phyloP scores from a whole-genome alignment of 2,797 vertebrate genomes.

The Poecilia velifera region DNA sequence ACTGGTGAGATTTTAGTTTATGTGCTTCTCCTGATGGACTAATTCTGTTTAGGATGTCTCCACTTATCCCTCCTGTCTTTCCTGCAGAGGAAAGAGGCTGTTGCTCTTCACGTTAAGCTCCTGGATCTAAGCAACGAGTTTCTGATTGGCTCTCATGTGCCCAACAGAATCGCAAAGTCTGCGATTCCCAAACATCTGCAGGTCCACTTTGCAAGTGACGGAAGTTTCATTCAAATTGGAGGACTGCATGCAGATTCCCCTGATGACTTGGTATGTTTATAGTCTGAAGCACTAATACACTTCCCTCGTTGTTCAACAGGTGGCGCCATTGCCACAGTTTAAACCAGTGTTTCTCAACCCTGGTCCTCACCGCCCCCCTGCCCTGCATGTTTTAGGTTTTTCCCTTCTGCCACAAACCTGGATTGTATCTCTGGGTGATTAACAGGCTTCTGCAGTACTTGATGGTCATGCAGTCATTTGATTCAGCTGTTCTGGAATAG shows the following conservation, averaged over 20 bases:
- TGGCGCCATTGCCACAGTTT: constrained; percentile 27
- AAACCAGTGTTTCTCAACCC: background rate
- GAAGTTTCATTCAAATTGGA: constrained; percentile 85
- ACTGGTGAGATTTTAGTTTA: constrained; percentile 81
- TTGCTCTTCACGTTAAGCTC: constrained; percentile 90
- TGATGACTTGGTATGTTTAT: constrained; percentile 86
- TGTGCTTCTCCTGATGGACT: background rate
- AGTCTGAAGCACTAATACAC: background rate
- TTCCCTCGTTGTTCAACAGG: constrained; percentile 50
- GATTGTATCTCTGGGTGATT: too few relatives aligned
- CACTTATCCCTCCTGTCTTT: background rate
- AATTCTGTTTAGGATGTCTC: background rate
- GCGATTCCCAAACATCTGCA: constrained; percentile 88
- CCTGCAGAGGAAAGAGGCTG: constrained; percentile 88
- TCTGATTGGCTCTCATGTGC: constrained; percentile 87
- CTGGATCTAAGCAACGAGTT: constrained; percentile 92
- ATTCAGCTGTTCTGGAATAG: too few relatives aligned
- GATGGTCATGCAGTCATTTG: too few relatives aligned
- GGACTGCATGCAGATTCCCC: constrained; percentile 90
- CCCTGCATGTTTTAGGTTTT: too few relatives aligned
- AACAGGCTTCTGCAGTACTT: too few relatives aligned
- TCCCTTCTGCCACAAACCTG: too few relatives aligned
- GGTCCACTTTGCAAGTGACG: constrained; percentile 85
- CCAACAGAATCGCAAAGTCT: constrained; percentile 88
- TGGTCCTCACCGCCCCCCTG: too few relatives aligned